Conservation (phyloP, 2,113 vertebrate genomes). For the Proterorhinus semilunaris region DNA sequence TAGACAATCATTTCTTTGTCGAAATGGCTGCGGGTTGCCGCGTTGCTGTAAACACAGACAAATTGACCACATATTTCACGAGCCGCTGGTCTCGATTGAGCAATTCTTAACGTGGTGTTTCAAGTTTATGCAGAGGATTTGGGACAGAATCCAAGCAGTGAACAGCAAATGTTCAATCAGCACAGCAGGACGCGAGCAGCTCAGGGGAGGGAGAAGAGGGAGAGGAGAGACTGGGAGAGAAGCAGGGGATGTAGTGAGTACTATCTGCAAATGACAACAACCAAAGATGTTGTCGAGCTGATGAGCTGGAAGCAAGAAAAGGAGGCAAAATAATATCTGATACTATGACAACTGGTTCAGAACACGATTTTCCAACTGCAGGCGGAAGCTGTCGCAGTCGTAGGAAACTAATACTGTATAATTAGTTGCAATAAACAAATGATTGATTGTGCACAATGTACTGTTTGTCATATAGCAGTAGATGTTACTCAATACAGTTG, state of each 20-base stretch:
- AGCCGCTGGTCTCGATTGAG: conserved; percentile 48
- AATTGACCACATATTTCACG: conserved; percentile 49
- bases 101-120: conserved; percentile 45
- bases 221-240: background rate
- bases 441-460: no score
- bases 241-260: background rate
- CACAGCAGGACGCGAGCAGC: conserved; percentile 33
- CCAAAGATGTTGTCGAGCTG: background rate
- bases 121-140: conserved; percentile 51
- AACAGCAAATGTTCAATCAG: conserved; percentile 59
- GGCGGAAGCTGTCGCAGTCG: background rate
- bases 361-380: background rate
- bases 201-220: background rate
- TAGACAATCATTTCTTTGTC: conserved; percentile 39
- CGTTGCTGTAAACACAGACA: conserved; percentile 46
- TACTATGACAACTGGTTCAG: background rate
- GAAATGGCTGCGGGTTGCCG: conserved; percentile 14
- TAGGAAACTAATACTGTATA: background rate
- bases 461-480: no score
- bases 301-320: background rate
- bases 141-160: conserved; percentile 55
- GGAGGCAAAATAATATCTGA: background rate
- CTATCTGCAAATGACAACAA: background rate
- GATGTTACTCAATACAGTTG: no score
- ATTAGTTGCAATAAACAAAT: no score